phyloP scores from a whole-genome alignment of 1,140 invertebrate species.

The Cyclina sinensis region DNA sequence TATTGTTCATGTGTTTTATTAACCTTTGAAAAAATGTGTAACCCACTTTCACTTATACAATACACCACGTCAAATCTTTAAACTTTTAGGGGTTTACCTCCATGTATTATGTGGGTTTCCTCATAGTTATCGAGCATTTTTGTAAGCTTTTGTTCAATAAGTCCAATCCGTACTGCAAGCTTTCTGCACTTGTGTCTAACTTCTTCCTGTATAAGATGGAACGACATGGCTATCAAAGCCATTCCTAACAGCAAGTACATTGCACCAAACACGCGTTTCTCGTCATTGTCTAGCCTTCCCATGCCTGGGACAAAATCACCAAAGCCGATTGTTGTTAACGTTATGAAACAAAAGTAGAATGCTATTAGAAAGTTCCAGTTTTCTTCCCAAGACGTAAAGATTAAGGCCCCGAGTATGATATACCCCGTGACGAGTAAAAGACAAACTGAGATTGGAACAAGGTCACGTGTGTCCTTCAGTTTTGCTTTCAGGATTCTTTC shows the following conservation, averaged over 20 bases:
- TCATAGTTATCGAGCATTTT: slow-evolving; percentile 57
- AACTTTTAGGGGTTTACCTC: too few relatives aligned
- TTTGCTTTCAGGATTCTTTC: slow-evolving; percentile 38
- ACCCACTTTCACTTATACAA: too few relatives aligned
- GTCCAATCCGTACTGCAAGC: slow-evolving; percentile 81
- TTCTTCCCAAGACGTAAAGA: slow-evolving; percentile 82
- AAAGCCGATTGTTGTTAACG: slow-evolving; percentile 92
- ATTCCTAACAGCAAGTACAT: slow-evolving; percentile 95
- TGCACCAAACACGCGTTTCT: slow-evolving; percentile 84
- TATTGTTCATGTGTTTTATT: too few relatives aligned
- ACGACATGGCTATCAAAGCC: slow-evolving; percentile 96
- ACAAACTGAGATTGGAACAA: slow-evolving; percentile 83
- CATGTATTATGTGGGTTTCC: neutral
- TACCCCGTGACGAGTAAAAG: slow-evolving; percentile 82
- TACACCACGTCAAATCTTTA: too few relatives aligned
- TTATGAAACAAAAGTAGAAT: slow-evolving; percentile 97
- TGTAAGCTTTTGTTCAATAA: slow-evolving; percentile 72
- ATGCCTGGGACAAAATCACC: slow-evolving; percentile 90
- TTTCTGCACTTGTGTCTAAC: slow-evolving; percentile 92
- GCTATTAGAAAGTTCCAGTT: slow-evolving; percentile 93
- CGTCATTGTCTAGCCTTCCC: slow-evolving; percentile 62
- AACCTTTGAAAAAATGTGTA: too few relatives aligned
- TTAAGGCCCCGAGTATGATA: slow-evolving; percentile 82
- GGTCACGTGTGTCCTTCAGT: slow-evolving; percentile 60
- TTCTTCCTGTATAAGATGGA: slow-evolving; percentile 96